These are phyloP conservation scores for Acronicta leporina DNA, from an alignment of 2,888 invertebrate species.

Conservation along the genomic window DNA sequence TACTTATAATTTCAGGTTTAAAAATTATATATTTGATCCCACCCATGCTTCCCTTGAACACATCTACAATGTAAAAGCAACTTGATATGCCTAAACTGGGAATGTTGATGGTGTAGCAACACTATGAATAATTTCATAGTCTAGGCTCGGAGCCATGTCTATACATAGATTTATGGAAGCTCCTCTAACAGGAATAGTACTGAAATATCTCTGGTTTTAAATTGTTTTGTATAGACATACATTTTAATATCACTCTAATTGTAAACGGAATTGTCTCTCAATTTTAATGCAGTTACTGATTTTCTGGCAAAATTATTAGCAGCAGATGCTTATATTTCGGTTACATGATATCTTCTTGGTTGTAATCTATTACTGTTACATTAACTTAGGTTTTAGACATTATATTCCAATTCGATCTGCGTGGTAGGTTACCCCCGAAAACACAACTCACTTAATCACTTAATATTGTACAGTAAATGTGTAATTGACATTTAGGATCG, in stretches of 20 bases:
- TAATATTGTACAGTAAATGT: too few species aligned
- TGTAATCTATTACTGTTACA: too few species aligned
- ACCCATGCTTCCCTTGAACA: conserved; percentile 16
- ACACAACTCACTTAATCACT: too few species aligned
- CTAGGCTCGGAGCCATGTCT: conserved; percentile 63
- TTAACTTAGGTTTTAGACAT: too few species aligned
- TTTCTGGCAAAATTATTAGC: too few species aligned
- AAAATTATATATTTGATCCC: background rate
- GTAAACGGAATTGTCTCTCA: background rate
- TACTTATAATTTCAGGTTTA: too few species aligned
- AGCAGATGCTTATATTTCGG: too few species aligned
- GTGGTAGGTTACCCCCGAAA: too few species aligned
- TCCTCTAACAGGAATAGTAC: conserved; percentile 41
- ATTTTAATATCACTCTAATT: background rate
- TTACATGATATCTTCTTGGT: too few species aligned
- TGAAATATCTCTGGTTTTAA: conserved; percentile 1
- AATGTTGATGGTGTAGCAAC: conserved; percentile 59
- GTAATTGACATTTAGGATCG: too few species aligned
- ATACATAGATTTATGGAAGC: conserved; percentile 44
- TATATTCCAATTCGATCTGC: too few species aligned
- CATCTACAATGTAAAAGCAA: conserved; percentile 47
- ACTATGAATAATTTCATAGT: conserved; percentile 74
- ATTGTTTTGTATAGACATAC: background rate
- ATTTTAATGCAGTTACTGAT: too few species aligned
- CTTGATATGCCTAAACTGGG: conserved; percentile 70